A percentile compares a stretch with the other conserved stretches of the same genome.
These are phyloP conservation scores for Petaurus breviceps DNA, from an alignment of 2,113 vertebrate genomes.

Conservation along the genomic window DNA sequence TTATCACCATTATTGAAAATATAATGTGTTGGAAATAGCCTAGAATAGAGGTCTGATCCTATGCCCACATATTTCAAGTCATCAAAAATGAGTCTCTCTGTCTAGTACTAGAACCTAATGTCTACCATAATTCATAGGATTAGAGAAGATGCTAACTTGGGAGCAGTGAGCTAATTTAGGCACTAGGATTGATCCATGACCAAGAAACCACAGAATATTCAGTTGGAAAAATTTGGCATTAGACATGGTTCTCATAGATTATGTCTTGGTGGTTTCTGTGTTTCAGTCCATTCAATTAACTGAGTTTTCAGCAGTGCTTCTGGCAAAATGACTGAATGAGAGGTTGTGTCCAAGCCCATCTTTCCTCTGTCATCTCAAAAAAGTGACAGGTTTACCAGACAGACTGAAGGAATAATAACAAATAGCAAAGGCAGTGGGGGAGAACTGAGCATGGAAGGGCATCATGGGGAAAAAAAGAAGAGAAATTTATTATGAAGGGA, in stretches of 20 bases:
- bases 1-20: background rate
- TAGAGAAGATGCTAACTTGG: background rate
- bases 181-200: background rate
- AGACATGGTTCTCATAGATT: background rate
- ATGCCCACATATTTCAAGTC: background rate
- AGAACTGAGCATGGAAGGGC: background rate
- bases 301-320: background rate
- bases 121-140: background rate
- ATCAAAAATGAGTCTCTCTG: background rate
- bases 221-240: background rate
- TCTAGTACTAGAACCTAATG: background rate
- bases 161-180: background rate
- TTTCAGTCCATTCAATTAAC: background rate
- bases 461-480: background rate
- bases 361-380: background rate
- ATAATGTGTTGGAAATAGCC: background rate
- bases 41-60: background rate
- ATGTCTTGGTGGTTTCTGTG: background rate
- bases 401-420: background rate
- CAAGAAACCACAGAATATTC: background rate
- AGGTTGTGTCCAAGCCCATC: background rate
- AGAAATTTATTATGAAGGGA: background rate
- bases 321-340: background rate
- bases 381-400: background rate
- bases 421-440: background rate